These are phyloP conservation scores for Sceloporus undulatus DNA, from an alignment of 2,113 vertebrate species.

Conservation along the genomic window DNA sequence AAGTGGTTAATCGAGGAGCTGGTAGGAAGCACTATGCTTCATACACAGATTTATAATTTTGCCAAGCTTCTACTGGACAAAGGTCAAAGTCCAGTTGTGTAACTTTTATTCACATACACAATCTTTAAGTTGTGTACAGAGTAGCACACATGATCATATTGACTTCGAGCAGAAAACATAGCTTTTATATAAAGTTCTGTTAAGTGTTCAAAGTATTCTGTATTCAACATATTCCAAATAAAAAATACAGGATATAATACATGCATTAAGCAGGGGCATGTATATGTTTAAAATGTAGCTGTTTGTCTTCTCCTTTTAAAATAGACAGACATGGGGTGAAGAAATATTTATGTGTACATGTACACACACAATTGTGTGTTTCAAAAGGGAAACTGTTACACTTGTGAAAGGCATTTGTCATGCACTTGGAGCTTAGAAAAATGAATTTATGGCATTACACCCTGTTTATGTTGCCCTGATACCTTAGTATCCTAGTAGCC, in stretches of 20 bases:
- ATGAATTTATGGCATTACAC: too few relatives aligned
- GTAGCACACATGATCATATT: not conserved
- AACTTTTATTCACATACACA: not conserved
- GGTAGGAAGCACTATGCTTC: not conserved
- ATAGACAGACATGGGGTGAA: not conserved
- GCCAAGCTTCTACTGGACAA: not conserved
- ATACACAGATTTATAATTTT: not conserved
- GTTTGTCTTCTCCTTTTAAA: not conserved
- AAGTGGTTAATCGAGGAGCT: not conserved
- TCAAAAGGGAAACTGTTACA: too few relatives aligned
- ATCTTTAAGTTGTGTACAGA: not conserved
- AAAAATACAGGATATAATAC: not conserved
- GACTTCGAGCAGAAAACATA: not conserved
- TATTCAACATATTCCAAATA: not conserved
- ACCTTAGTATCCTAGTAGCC: not conserved
- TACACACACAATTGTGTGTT: too few relatives aligned
- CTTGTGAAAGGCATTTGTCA: too few relatives aligned
- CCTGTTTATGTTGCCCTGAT: not conserved
- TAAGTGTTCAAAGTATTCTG: not conserved
- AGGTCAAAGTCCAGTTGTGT: not conserved
- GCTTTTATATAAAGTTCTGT: not conserved
- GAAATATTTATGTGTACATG: not conserved
- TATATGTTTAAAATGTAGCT: not conserved
- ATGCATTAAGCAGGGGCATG: not conserved
- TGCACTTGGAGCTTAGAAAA: too few relatives aligned